Evolutionary conservation across 2,888 invertebrate species (phyloP).

Genomic region (Eupithecia tripunctaria): DNA sequence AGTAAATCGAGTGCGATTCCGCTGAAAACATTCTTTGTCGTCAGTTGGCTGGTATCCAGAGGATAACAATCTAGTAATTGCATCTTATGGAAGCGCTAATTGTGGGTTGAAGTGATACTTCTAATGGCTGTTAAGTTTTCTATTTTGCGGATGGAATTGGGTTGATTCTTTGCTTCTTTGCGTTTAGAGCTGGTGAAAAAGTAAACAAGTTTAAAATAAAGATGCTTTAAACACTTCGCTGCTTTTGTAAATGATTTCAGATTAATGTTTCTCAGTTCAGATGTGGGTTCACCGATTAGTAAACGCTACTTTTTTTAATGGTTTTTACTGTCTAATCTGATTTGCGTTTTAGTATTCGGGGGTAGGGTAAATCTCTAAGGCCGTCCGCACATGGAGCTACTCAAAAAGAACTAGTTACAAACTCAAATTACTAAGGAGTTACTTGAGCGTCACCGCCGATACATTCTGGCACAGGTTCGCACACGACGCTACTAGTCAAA

Average conservation of each 20-base stretch:
- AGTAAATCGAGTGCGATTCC: constrained; percentile 40
- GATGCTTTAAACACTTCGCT: background rate
- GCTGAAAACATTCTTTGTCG: constrained; percentile 47
- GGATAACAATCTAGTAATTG: constrained; percentile 57
- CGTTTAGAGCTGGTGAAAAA: background rate
- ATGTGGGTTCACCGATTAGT: too few species aligned
- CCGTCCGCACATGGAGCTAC: too few species aligned
- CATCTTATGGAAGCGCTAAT: constrained; percentile 53
- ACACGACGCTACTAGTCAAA: too few species aligned
- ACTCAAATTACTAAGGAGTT: too few species aligned
- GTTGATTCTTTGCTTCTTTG: constrained; percentile 10
- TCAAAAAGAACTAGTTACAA: too few species aligned
- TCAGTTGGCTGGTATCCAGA: constrained; percentile 56
- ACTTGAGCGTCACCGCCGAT: too few species aligned
- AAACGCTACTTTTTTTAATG: too few species aligned
- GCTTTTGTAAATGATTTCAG: too few species aligned
- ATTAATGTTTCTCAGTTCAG: too few species aligned
- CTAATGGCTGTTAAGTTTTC: constrained; percentile 36
- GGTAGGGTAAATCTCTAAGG: background rate
- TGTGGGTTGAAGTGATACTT: constrained; percentile 43
- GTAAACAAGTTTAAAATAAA: background rate
- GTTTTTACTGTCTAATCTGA: too few species aligned
- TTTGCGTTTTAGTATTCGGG: too few species aligned
- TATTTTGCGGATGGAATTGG: constrained; percentile 16
- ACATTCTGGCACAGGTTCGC: too few species aligned